Base-by-base conservation (phyloP, 2,888 invertebrate species). In the Apoda limacodes region DNA sequence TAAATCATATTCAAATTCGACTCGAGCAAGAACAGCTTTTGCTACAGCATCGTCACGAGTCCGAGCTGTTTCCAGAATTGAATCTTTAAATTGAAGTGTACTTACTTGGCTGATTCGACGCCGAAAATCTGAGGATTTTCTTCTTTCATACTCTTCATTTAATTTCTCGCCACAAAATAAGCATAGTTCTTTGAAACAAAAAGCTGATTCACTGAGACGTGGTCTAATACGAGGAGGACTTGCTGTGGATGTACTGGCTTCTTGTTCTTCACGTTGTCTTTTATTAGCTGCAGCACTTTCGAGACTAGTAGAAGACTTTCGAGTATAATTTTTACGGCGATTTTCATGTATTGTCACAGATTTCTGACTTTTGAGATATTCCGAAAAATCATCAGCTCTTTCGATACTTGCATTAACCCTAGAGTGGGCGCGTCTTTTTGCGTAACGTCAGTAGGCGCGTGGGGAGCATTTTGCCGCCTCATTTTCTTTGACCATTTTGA, bases 211-310 rank as follows among this genome's bases (percentile, higher is more conserved):
- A 39, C 36, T 46, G 26, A 37, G 28, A 7, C 37, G 42, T 33
- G 39, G 25, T 48, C n/a, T n/a, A n/a, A n/a, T n/a, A n/a, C n/a
- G n/a, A n/a, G n/a, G n/a, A n/a, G n/a, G n/a, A n/a, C n/a, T n/a
- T n/a, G n/a, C n/a, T n/a, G n/a, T 43, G 13, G 50, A 50, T 41
- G 49, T 52, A 45, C 41, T 46, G 34, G 47, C 50, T 45, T 49
- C 39, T 48, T 52, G 37, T 39, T 47, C 40, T 39, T 54, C 46
- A 30, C 34, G 48, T 47, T 49, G 40, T 50, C 45, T 53, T 45
- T 52, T 53, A 29, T 33, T 44, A 34, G 40, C 42, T 43, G 50
- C 44, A 45, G 50, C 37, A 37, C n/a, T n/a, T n/a, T n/a, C n/a
- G n/a, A n/a, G n/a, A n/a, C n/a, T 14, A 40, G 25, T 44, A 24